Conservation (phyloP, 2,113 vertebrate species). For the Gallinago jamesoni region DNA sequence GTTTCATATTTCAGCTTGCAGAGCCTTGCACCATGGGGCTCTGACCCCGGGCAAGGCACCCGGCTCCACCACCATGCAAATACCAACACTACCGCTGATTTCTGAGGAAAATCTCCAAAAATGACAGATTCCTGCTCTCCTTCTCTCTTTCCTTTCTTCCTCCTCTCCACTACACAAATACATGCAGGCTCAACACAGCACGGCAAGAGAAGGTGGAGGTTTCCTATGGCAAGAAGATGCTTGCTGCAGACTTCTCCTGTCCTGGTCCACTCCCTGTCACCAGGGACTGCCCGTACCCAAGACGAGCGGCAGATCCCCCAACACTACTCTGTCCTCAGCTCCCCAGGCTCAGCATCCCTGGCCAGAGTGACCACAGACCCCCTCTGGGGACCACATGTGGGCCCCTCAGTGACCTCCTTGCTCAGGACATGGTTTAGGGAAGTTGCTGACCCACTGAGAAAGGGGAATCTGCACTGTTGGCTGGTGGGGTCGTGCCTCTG, state of each 20-base stretch:
- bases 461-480: not conserved
- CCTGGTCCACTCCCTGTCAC: accelerated
- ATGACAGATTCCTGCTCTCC: not conserved
- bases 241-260: not conserved
- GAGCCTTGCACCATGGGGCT: not conserved
- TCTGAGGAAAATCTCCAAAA: not conserved
- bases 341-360: accelerated
- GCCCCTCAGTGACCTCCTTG: accelerated
- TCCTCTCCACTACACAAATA: not conserved
- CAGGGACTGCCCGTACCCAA: not conserved
- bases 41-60: not conserved
- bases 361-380: accelerated
- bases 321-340: accelerated
- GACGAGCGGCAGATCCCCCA: accelerated
- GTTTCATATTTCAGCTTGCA: not conserved
- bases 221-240: not conserved
- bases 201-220: not conserved
- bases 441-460: not conserved
- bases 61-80: not conserved
- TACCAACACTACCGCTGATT: not conserved
- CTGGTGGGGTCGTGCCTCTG: accelerated
- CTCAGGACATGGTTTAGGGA: not conserved
- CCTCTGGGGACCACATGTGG: accelerated
- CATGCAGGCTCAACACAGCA: accelerated
- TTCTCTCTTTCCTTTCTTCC: not conserved